phyloP scores from a whole-genome alignment of 35 echinoderm and acorn worm genomes.

The Chiridota heheva region DNA sequence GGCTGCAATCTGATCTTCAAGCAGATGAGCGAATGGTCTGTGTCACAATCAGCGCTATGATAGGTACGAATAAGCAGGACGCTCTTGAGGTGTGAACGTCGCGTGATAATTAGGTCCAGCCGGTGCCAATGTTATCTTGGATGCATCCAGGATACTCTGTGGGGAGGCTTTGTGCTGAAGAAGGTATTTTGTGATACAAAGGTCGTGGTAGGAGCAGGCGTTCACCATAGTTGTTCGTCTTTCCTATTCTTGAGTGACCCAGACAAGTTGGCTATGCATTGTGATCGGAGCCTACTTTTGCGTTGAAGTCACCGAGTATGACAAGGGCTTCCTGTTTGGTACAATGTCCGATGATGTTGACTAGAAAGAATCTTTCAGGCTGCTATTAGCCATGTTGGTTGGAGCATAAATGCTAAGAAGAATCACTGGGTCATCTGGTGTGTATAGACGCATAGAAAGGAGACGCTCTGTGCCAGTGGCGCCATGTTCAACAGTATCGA shows the following conservation, averaged over 20 bases:
- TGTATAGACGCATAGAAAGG: background rate
- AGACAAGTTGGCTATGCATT: slow-evolving; percentile 2
- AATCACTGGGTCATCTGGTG: slow-evolving; percentile 4
- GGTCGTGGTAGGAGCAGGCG: background rate
- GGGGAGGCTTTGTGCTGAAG: slow-evolving; percentile 50
- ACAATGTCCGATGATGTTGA: background rate
- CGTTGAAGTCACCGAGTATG: slow-evolving; percentile 43
- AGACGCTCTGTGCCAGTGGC: background rate
- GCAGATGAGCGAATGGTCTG: slow-evolving; percentile 42
- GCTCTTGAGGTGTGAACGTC: slow-evolving; percentile 17
- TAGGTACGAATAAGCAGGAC: slow-evolving; percentile 50
- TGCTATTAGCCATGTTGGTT: background rate
- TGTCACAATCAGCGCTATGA: slow-evolving; percentile 61
- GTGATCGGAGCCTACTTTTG: slow-evolving; percentile 29
- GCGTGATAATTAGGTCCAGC: slow-evolving; percentile 35
- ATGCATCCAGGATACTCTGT: slow-evolving; percentile 57
- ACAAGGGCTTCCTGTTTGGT: background rate
- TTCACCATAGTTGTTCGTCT: background rate
- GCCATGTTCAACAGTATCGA: background rate
- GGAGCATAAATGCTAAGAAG: slow-evolving; percentile 21
- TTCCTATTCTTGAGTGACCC: background rate
- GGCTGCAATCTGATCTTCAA: background rate
- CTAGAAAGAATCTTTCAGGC: slow-evolving; percentile 16
- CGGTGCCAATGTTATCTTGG: slow-evolving; percentile 63
- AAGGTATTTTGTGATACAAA: slow-evolving; percentile 16